Evolutionary conservation across 2,888 invertebrate genomes (phyloP), one percentile per base, ranked within the genome.

Genomic region (Chironomus tentans): DNA sequence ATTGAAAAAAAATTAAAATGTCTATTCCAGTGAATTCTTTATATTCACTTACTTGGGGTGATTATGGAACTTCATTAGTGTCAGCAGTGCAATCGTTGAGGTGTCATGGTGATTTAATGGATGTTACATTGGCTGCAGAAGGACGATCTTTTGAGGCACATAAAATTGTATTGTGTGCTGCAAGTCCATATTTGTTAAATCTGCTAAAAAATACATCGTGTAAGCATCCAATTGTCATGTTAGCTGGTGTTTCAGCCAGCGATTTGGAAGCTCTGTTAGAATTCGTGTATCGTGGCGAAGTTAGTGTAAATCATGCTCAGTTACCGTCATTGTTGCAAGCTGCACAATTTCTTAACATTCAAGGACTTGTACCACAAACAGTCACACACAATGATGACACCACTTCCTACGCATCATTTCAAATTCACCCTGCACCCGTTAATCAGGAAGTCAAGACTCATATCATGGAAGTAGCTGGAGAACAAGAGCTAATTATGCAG

Each of bases 21-120:
- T 74, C 74, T 69, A 85, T 85, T 85, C 83, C 84, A 78, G 87
- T 86, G 82, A 85, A 85, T 80, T 87, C 88, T 79, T 82, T 88
- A 79, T 88, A 88, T 81, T 88, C 87, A 80, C 84, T 88, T 80
- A 87, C 88, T 76, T 88, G 88, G 88, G 88, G 88, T 80, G 88
- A 88, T 81, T 88, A 88, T 80, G 87, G 88, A 78, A 86, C 87
- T 76, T 88, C 88, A 77, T 82, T 88, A 79, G 85, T 87, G 78
- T 87, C 87, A 80, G 87, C 88, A 70, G 88, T 88, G 78, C 88
- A 88, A 83, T 82, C 86, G 79, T 82, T 88, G 78, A 85, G 88
- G 80, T 87, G 87, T 79, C 87, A 88, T 82, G 87, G 87, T 77
- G 88, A 88, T 83, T 82, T 88, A 75, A 87, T 88, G 72, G 88